phyloP scores from a whole-genome alignment of 1,140 invertebrate genomes.

The Maconellicoccus hirsutus region DNA sequence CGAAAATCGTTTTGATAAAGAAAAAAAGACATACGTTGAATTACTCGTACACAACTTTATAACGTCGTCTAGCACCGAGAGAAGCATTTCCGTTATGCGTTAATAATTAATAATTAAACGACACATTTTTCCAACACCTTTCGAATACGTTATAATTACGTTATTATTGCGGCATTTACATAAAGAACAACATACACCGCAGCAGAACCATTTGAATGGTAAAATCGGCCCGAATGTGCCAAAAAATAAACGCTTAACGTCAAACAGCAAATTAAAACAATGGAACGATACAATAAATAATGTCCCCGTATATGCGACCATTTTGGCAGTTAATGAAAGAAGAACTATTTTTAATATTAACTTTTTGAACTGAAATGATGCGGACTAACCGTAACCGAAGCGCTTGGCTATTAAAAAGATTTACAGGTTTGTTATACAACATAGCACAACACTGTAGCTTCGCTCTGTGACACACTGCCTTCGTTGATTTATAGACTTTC shows the following conservation, averaged over 20 bases:
- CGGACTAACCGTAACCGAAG: conserved; percentile 15
- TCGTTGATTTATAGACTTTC: conserved; percentile 13
- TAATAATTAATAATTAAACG: conserved; percentile 1
- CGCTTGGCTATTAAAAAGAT: conserved; percentile 19
- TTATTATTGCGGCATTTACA: too few relatives aligned
- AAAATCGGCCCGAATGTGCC: too few relatives aligned
- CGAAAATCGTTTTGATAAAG: too few relatives aligned
- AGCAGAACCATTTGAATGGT: too few relatives aligned
- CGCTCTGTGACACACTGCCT: conserved; percentile 14
- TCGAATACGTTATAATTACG: not conserved
- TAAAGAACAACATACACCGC: too few relatives aligned
- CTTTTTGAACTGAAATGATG: conserved; percentile 19
- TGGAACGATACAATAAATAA: conserved; percentile 20
- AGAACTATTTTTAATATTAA: conserved; percentile 19
- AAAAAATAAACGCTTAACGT: conserved; percentile 2
- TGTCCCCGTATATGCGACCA: conserved; percentile 5
- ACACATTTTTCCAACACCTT: not conserved
- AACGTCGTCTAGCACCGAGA: too few relatives aligned
- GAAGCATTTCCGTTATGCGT: too few relatives aligned
- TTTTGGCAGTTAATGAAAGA: conserved; percentile 22
- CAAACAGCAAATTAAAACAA: conserved; percentile 8
- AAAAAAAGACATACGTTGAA: too few relatives aligned
- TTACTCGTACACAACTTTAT: too few relatives aligned
- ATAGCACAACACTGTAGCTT: conserved; percentile 20
- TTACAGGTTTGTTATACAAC: conserved; percentile 22